Evolutionary conservation across 2,888 invertebrate species (phyloP).

Genomic region (Uropetala carovei): DNA sequence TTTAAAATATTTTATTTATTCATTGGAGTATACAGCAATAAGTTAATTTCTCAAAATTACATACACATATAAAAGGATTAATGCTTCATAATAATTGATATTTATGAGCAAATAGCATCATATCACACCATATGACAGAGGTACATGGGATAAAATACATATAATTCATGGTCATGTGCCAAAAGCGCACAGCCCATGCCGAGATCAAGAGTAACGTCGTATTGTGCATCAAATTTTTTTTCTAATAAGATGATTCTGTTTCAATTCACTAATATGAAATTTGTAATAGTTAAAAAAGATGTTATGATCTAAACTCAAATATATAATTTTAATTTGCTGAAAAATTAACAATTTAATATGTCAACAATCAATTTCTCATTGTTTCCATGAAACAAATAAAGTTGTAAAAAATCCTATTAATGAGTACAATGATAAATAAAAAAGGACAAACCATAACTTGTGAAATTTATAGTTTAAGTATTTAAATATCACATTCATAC

Average conservation of each 20-base stretch:
- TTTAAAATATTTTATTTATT: slow-evolving; percentile 63
- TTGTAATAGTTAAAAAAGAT: too few species aligned
- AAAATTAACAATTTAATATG: too few species aligned
- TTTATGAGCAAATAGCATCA: slow-evolving; percentile 63
- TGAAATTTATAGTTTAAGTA: too few species aligned
- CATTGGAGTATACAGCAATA: slow-evolving; percentile 61
- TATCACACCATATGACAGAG: slow-evolving; percentile 62
- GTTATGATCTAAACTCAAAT: too few species aligned
- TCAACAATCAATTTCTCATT: too few species aligned
- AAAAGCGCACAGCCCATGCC: slow-evolving; percentile 22
- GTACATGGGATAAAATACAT: slow-evolving; percentile 56
- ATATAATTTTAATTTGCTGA: too few species aligned
- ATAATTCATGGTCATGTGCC: slow-evolving; percentile 36
- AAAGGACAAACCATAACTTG: too few species aligned
- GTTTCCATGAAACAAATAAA: too few species aligned
- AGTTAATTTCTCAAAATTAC: slow-evolving; percentile 61
- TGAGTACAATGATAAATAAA: too few species aligned
- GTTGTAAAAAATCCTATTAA: too few species aligned
- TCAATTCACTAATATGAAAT: neutral
- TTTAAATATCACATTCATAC: too few species aligned
- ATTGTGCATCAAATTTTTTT: slow-evolving; percentile 30
- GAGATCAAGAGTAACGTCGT: slow-evolving; percentile 53
- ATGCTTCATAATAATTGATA: slow-evolving; percentile 57
- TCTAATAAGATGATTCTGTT: slow-evolving; percentile 38
- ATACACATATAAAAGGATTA: slow-evolving; percentile 60